phyloP scores from a whole-genome alignment of 1,140 invertebrate species.

The Neodiprion virginianus region DNA sequence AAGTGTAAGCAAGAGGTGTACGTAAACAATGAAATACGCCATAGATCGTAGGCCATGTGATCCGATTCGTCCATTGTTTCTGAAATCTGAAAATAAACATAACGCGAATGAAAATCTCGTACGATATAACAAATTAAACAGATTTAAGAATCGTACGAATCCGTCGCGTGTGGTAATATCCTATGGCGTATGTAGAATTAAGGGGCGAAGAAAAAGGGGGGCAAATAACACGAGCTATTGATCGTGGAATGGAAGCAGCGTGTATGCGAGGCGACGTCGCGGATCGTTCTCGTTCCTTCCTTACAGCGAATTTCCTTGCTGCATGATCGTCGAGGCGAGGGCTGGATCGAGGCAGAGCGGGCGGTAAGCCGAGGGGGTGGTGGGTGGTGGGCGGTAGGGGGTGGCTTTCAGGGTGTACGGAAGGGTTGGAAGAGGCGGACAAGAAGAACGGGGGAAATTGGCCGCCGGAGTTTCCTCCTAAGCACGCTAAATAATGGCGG shows the following conservation, averaged over 20 bases:
- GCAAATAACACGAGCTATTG: constrained; percentile 21
- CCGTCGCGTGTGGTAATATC: too few relatives aligned
- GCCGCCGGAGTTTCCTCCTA: constrained; percentile 44
- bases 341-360: not conserved
- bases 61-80: too few relatives aligned
- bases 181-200: too few relatives aligned
- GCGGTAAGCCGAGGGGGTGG: not conserved
- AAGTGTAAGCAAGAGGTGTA: too few relatives aligned
- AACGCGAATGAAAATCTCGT: too few relatives aligned
- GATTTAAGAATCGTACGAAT: too few relatives aligned
- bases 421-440: not conserved
- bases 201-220: too few relatives aligned
- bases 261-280: constrained; percentile 13
- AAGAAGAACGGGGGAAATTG: too few relatives aligned
- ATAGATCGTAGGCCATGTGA: too few relatives aligned
- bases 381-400: not conserved
- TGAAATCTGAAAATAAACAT: too few relatives aligned
- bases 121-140: too few relatives aligned
- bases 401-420: not conserved
- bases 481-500: constrained; percentile 59
- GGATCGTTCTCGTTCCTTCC: not conserved
- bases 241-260: not conserved
- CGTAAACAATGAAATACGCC: too few relatives aligned
- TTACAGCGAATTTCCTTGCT: constrained; percentile 9
- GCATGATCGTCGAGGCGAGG: not conserved